These are phyloP conservation scores for Diadegma fenestrale DNA, from an alignment of 2,888 invertebrate species.

Conservation along the genomic window DNA sequence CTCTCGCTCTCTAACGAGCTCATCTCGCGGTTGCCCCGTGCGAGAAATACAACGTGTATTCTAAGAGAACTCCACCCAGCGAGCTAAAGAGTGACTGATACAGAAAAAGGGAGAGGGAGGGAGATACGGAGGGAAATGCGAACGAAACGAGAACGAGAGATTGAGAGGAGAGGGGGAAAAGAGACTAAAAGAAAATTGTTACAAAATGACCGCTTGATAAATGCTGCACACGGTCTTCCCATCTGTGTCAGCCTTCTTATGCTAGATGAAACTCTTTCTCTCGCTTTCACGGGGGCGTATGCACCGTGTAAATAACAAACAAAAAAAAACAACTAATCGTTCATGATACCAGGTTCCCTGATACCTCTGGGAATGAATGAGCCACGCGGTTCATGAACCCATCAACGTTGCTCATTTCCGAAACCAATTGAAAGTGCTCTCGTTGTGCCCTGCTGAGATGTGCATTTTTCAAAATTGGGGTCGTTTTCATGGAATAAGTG, in stretches of 20 bases:
- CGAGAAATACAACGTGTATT: constrained; percentile 30
- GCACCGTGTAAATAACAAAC: not conserved
- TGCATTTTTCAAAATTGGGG: no score
- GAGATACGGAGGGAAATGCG: constrained; percentile 50
- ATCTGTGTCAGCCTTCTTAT: constrained; percentile 41
- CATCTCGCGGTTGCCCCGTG: constrained; percentile 75
- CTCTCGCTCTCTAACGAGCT: constrained; percentile 79
- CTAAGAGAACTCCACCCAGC: constrained; percentile 37
- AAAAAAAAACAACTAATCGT: constrained; percentile 13
- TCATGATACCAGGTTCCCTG: not conserved
- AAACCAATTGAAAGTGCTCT: not conserved
- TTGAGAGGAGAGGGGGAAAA: constrained; percentile 73
- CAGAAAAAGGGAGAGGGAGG: constrained; percentile 6
- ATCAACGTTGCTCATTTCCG: not conserved
- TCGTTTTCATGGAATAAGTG: no score
- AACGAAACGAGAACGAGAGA: constrained; percentile 63
- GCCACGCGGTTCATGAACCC: not conserved
- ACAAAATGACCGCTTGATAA: constrained; percentile 81
- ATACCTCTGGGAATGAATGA: constrained; percentile 14
- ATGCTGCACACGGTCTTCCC: constrained; percentile 68
- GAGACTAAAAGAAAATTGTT: constrained; percentile 78
- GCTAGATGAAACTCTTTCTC: constrained; percentile 65
- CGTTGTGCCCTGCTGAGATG: no score
- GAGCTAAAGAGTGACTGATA: constrained; percentile 32
- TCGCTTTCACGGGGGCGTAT: constrained; percentile 72